These are phyloP conservation scores for Cossypha caffra DNA, from an alignment of 2,797 vertebrate species.

Conservation along the genomic window DNA sequence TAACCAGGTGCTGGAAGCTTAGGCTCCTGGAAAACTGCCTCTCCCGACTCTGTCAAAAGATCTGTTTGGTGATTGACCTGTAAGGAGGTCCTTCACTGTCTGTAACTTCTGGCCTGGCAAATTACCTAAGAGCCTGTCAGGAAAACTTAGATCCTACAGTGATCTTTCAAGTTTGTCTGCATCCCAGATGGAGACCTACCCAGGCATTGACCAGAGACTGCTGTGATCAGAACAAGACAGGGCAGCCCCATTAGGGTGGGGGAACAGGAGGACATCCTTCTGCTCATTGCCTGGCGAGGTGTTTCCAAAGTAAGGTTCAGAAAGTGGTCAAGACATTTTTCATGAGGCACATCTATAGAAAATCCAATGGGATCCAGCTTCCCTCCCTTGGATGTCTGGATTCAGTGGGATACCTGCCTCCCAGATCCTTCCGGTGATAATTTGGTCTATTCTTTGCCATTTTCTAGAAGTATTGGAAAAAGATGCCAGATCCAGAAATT, in stretches of 20 bases:
- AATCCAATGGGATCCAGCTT: neutral
- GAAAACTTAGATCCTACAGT: neutral
- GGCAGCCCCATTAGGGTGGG: neutral
- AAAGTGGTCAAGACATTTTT: neutral
- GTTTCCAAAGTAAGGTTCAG: neutral
- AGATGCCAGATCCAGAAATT: neutral
- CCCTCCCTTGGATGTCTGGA: neutral
- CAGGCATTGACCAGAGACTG: neutral
- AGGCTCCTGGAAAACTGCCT: neutral
- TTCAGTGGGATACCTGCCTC: neutral
- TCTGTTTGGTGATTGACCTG: neutral
- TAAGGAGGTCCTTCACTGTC: neutral
- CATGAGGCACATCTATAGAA: neutral
- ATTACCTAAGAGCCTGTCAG: neutral
- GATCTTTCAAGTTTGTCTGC: neutral
- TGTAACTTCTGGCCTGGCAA: neutral
- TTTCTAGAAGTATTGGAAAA: neutral
- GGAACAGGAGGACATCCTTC: neutral
- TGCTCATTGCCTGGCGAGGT: neutral
- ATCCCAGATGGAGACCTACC: neutral
- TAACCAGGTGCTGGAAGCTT: neutral
- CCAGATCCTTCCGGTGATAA: neutral
- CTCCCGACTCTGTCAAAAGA: neutral
- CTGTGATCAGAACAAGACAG: neutral
- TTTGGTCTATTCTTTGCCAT: neutral